Conservation (phyloP, 1,140 invertebrate genomes). For the Drosophila ohnishii region DNA sequence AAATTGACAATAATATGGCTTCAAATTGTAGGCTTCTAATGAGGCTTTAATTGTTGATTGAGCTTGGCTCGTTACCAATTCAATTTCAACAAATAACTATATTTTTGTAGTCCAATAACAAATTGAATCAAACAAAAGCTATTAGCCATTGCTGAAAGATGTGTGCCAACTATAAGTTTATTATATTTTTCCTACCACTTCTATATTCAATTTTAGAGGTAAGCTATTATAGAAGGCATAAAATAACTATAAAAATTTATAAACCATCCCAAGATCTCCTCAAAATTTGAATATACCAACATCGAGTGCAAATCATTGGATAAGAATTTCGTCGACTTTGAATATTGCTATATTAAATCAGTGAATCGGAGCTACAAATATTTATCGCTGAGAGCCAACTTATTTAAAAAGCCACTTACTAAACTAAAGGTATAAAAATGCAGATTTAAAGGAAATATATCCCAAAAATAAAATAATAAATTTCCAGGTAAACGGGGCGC, state of each 20-base stretch:
- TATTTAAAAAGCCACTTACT: neutral
- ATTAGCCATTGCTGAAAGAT: too few species aligned
- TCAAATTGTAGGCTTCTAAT: too few species aligned
- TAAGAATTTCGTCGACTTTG: neutral
- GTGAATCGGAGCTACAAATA: conserved; percentile 31
- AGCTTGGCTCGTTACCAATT: too few species aligned
- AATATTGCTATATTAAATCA: conserved; percentile 21
- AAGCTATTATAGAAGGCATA: neutral
- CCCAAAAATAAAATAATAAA: neutral
- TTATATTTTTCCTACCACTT: too few species aligned
- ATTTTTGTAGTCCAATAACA: too few species aligned
- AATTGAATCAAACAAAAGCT: too few species aligned
- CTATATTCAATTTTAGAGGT: too few species aligned
- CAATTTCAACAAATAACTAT: too few species aligned
- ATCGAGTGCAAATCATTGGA: conserved; percentile 9
- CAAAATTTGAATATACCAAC: conserved; percentile 19
- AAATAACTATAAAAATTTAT: neutral
- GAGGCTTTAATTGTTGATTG: too few species aligned
- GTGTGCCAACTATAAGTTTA: too few species aligned
- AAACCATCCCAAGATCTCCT: neutral
- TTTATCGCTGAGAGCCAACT: neutral
- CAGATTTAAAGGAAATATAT: too few species aligned
- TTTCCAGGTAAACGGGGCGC: neutral
- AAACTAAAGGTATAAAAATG: neutral
- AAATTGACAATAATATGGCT: too few species aligned